Conservation (phyloP, 2,113 vertebrate genomes). For the Actinemys pallida region DNA sequence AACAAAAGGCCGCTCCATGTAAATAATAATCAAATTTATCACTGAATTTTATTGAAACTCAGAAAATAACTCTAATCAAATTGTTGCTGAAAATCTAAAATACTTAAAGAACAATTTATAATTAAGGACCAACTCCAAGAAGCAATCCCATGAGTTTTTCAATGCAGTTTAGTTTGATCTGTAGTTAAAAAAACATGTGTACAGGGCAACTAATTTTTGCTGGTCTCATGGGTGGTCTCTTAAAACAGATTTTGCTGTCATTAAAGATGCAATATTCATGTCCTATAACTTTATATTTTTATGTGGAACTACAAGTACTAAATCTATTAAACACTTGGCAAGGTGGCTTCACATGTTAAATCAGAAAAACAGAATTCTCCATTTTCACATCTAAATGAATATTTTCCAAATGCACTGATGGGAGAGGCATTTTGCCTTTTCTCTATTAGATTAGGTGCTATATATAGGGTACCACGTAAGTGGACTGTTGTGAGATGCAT, state of each 20-base stretch:
- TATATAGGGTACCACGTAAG: neutral
- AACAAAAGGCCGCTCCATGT: neutral
- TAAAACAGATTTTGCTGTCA: constrained; percentile 11
- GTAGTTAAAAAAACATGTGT: neutral
- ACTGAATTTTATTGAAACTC: neutral
- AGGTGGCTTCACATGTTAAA: constrained; percentile 15
- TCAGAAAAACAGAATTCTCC: neutral
- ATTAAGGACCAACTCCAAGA: neutral
- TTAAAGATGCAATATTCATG: neutral
- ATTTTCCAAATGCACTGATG: neutral
- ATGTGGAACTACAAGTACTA: neutral
- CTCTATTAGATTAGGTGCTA: neutral
- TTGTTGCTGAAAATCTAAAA: neutral
- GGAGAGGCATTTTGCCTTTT: neutral
- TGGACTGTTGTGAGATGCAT: neutral
- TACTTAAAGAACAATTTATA: neutral
- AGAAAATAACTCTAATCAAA: neutral
- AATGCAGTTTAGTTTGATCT: constrained; percentile 21
- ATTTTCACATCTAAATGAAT: constrained; percentile 26
- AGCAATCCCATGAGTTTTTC: neutral
- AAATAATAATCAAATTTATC: neutral
- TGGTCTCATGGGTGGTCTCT: neutral
- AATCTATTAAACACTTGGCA: neutral
- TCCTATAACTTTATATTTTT: constrained; percentile 33
- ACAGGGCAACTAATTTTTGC: neutral